Percentiles rank a stretch among this genome's conserved stretches.
Evolutionary conservation across 2,113 vertebrate genomes (phyloP).

Genomic region (Alectura lathami): DNA sequence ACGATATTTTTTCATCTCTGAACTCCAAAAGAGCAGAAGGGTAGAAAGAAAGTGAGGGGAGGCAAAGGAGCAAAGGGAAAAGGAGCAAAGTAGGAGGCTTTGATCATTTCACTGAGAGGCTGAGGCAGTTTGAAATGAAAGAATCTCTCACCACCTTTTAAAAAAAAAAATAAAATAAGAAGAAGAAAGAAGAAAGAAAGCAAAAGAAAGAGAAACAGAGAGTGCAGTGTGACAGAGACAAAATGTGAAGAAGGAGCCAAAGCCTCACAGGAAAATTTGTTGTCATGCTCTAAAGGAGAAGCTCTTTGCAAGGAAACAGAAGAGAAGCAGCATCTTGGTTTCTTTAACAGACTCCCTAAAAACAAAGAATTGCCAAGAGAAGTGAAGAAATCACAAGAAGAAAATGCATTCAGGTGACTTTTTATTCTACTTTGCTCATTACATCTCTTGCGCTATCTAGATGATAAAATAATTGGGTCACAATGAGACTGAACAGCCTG

Average conservation of each 20-base stretch:
- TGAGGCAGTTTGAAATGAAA: constrained; percentile 32
- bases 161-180: neutral
- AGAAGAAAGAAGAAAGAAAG: neutral
- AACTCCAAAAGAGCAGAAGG: neutral
- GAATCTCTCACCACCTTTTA: constrained; percentile 27
- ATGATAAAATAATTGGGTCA: neutral
- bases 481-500: neutral
- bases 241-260: neutral
- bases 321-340: neutral
- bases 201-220: neutral
- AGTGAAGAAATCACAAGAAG: neutral
- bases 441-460: neutral
- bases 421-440: neutral
- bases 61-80: constrained; percentile 1
- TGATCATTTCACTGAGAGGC: neutral
- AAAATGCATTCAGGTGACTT: neutral
- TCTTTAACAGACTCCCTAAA: neutral
- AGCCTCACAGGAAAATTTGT: neutral
- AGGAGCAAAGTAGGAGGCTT: neutral
- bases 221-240: constrained; percentile 14
- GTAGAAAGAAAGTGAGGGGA: constrained; percentile 2
- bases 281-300: neutral
- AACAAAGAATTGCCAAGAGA: neutral
- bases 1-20: neutral
- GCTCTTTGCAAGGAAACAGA: neutral